These are phyloP conservation scores for Nautilus pompilius DNA, from an alignment of 1,140 invertebrate species.

Conservation along the genomic window DNA sequence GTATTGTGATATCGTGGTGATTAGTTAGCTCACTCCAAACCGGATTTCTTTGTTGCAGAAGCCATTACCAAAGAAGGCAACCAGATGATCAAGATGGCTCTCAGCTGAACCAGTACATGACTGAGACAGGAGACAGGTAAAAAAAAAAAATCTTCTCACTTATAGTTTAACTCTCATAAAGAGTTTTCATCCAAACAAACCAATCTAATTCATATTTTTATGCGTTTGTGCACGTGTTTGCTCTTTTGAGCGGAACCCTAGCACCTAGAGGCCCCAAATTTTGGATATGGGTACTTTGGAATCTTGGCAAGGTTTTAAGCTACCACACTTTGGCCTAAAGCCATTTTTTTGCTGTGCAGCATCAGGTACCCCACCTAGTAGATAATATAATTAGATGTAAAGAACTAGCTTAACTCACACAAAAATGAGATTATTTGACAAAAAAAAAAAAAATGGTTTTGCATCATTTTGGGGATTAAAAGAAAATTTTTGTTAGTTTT, in stretches of 20 bases:
- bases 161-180: background rate
- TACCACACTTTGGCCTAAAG: no score
- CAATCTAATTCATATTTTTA: background rate
- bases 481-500: no score
- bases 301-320: no score
- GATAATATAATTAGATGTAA: no score
- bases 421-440: no score
- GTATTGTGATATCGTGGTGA: background rate
- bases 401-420: no score
- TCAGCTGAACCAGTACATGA: conserved; percentile 28
- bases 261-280: no score
- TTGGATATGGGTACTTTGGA: no score
- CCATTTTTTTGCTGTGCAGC: no score
- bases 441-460: no score
- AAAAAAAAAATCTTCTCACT: background rate
- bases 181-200: background rate
- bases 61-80: conserved; percentile 44
- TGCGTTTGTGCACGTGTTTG: background rate
- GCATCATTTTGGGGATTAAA: no score
- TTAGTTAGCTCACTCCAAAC: background rate
- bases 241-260: background rate
- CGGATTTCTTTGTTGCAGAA: conserved; percentile 23
- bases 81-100: conserved; percentile 25
- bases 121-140: conserved; percentile 21
- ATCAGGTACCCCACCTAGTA: no score